Conservation (phyloP, 2,113 vertebrate species). For the Callionymus lyra region DNA sequence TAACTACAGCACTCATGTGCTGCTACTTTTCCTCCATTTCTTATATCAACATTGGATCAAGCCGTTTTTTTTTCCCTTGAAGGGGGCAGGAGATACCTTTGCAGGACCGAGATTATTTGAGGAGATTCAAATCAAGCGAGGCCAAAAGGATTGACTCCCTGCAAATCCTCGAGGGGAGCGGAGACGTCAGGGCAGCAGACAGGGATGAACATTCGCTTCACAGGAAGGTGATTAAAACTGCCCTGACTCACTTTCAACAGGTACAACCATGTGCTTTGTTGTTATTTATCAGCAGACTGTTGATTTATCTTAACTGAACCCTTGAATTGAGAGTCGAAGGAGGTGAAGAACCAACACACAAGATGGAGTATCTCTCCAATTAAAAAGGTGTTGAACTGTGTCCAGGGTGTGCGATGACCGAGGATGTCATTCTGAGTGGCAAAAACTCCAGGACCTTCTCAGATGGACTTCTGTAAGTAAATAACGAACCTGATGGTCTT, state of each 20-base stretch:
- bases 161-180: constrained; percentile 8
- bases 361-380: background rate
- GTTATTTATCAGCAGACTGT: background rate
- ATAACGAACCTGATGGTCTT: background rate
- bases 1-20: constrained; percentile 3
- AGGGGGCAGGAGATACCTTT: constrained; percentile 6
- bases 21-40: constrained; percentile 1
- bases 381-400: constrained; percentile 8
- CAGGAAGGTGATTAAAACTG: background rate
- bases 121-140: constrained; percentile 38
- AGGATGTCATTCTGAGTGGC: constrained; percentile 57
- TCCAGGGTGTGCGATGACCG: constrained; percentile 74
- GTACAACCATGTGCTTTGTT: constrained; percentile 15
- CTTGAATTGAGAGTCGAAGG: too few relatives aligned
- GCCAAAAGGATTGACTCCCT: constrained; percentile 38
- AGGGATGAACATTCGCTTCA: constrained; percentile 14
- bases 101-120: constrained; percentile 42
- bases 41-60: background rate
- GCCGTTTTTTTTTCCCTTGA: constrained; percentile 3
- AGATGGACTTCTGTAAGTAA: constrained; percentile 59
- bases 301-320: too few relatives aligned
- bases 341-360: background rate
- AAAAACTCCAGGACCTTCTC: constrained; percentile 30
- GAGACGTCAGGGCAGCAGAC: constrained; percentile 18
- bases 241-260: constrained; percentile 12